Evolutionary conservation across 2,888 invertebrate species (phyloP), one percentile per base, ranked within the genome.

Genomic region (Polietes domitor): DNA sequence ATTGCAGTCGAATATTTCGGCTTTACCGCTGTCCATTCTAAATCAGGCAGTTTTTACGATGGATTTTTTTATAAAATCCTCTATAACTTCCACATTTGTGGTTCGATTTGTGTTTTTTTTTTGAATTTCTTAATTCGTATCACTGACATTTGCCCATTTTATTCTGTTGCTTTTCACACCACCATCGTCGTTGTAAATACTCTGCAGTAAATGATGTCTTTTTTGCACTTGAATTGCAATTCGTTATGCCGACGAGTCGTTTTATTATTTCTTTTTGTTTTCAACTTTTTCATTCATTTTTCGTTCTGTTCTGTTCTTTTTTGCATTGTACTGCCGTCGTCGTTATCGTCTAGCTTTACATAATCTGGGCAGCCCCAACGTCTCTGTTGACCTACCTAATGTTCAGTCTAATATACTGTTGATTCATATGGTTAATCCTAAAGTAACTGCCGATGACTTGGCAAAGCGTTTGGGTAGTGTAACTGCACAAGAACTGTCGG

Each of bases 321-420:
- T 24, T 68, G 9, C 68, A 3, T 24, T 65, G 58, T 41, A 37
- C 24, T 43, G 41, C 15, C 55, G 7, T 21, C 47, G 47, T 47
- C 47, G 37, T 21, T 63, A 17, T 61, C 74, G 58, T 77, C 10
- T 70, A 87, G 87, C 86, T 61, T 94, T 96, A 85, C 90, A 94
- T 55, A 93, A 94, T 0, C 88, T 94, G 53, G 93, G 93, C 53
- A 94, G 95, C 72, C 93, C 94, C 83, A 91, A 94, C 47, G 94
- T 96, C 88, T 91, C 88, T 0, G 95, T 96, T 28, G 94, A 96
- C 86, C 88, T 95, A 43, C 91, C 93, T 2, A 92, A 91, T 19
- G 94, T 95, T 15, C 95, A 96, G 86, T 95, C 95, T 1, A 97
- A 97, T 91, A 97, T 97, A 87, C 92, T 97, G 78, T 93, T 97